Evolutionary conservation across 2,797 vertebrate species (phyloP), one percentile per base, ranked within the genome.

Genomic region (Oryzias dopingdopingensis): DNA sequence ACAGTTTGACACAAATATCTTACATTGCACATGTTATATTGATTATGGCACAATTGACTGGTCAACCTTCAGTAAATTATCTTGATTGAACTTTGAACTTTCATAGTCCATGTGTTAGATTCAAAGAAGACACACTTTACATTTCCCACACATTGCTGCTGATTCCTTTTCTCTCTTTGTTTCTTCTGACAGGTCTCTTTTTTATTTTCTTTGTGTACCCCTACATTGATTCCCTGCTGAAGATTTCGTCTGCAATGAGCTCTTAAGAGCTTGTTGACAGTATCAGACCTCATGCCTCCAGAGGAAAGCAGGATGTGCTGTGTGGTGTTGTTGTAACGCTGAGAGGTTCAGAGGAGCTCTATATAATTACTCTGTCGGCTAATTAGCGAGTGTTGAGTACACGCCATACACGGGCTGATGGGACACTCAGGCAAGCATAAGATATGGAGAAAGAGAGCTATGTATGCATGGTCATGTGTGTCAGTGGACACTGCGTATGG

Each of bases 361-460:
- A 84, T 86, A 71, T 92, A 94, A 94, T 91, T 93, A 90, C 88
- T 86, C 81, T 85, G 79, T 86, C 91, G 89, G 92, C 92, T 95
- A 94, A 95, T 95, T 94, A 94, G 90, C 74, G 81, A 87, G 88
- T 84, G 86, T 88, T 88, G 79, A 75, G 86, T 92, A 92, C 91
- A 92, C 91, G 91, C 65, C 81, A 81, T 79, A 63, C 88, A 88
- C 86, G 72, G 85, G 81, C 88, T 90, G 94, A 91, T 90, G 86
- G 89, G 90, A 92, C 89, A 90, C 90, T 90, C 89, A 88, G 88
- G 84, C 62, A 55, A 63, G 56, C 59, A 79, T 84, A 91, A 88
- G 87, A 88, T 82, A 80, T 71, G 60, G 77, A 80, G 83, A 47
- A 68, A 57, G 57, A 58, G 59, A 49, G 53, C 41, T 50, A 48